These are phyloP conservation scores for Leiothrix lutea DNA, from an alignment of 2,113 vertebrate genomes.

Conservation along the genomic window DNA sequence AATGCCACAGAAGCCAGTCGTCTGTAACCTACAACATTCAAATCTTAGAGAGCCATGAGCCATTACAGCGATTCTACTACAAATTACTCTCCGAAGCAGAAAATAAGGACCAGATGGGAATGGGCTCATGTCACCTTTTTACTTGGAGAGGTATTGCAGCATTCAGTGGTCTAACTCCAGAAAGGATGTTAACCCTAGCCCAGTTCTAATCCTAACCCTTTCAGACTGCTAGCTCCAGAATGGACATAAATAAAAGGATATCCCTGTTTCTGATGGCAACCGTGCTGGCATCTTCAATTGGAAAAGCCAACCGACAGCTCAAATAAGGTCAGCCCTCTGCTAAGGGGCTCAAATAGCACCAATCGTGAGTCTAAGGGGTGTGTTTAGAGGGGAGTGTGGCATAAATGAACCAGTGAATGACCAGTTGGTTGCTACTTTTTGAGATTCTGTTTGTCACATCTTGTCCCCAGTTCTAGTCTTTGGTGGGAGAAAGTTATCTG, in stretches of 20 bases:
- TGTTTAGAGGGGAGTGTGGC: accelerated
- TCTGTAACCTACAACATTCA: neutral
- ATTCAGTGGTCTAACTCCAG: neutral
- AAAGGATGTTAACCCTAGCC: neutral
- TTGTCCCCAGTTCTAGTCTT: neutral
- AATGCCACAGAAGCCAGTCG: neutral
- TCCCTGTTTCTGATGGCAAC: neutral
- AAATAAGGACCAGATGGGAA: neutral
- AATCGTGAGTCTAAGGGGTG: neutral
- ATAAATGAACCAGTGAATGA: neutral
- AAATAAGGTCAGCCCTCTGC: neutral
- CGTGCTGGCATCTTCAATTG: neutral
- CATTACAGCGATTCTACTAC: neutral
- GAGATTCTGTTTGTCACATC: neutral
- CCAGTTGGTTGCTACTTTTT: neutral
- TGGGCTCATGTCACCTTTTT: neutral
- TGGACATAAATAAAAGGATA: neutral
- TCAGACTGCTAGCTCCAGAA: neutral
- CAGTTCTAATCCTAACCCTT: neutral
- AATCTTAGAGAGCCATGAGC: neutral
- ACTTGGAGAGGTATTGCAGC: neutral
- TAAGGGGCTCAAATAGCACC: neutral
- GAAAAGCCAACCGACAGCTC: neutral
- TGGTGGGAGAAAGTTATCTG: neutral
- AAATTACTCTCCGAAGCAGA: neutral